These are phyloP conservation scores for Diabrotica balteata DNA, from an alignment of 2,888 invertebrate genomes.

Conservation along the genomic window DNA sequence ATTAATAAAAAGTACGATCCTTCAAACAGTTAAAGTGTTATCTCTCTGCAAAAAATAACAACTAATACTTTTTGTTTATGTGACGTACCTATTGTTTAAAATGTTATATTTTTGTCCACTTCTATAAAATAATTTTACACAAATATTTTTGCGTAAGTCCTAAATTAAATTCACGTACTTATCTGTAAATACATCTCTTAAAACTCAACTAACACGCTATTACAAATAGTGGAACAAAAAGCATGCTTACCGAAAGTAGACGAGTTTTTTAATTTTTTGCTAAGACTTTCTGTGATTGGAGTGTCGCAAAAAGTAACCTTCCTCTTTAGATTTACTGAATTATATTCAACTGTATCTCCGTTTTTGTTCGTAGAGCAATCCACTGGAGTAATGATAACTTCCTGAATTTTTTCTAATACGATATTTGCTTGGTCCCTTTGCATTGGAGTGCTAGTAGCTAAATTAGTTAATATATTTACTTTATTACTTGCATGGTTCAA, in stretches of 20 bases:
- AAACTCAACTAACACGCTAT: no score
- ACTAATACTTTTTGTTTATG: no score
- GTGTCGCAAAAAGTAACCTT: conserved; percentile 53
- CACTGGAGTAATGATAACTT: conserved; percentile 45
- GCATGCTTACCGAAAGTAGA: conserved; percentile 10
- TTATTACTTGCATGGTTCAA: conserved; percentile 24
- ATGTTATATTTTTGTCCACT: no score
- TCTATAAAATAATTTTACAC: no score
- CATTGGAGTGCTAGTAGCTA: conserved; percentile 52
- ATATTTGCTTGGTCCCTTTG: conserved; percentile 41
- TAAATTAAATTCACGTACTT: no score
- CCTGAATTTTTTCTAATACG: conserved; percentile 39
- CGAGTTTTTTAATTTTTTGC: conserved; percentile 24
- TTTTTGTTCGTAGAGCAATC: conserved; percentile 36
- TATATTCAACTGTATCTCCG: conserved; percentile 27
- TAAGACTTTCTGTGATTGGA: conserved; percentile 30
- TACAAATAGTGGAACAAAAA: background rate
- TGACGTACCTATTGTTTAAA: no score
- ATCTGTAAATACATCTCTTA: no score
- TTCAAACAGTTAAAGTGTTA: no score
- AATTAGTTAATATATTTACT: conserved; percentile 30
- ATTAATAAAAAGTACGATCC: no score
- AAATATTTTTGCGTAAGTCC: no score
- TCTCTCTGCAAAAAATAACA: no score
- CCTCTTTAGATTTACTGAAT: conserved; percentile 39